Evolutionary conservation across 23 tunicate species (phyloP).

Genomic region (Halocynthia aurantium): DNA sequence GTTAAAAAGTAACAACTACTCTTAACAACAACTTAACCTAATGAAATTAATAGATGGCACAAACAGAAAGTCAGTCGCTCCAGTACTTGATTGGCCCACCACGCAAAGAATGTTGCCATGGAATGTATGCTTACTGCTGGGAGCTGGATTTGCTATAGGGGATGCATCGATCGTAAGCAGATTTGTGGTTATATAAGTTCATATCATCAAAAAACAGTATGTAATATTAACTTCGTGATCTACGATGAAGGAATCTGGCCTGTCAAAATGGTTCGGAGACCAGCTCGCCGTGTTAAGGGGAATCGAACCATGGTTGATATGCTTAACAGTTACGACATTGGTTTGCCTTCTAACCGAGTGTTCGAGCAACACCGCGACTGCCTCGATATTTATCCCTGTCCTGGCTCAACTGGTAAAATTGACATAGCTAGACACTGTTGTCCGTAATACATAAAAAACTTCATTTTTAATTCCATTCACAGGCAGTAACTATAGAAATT

Average conservation of each 20-base stretch:
- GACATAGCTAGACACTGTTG: background rate
- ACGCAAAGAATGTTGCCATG: constrained; percentile 20
- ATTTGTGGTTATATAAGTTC: too few relatives aligned
- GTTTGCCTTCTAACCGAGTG: constrained; percentile 46
- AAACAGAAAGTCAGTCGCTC: background rate
- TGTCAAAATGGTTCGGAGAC: constrained; percentile 51
- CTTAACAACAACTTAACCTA: too few relatives aligned
- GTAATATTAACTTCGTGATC: background rate
- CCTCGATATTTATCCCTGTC: constrained; percentile 48
- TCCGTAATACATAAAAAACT: background rate
- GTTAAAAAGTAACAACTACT: too few relatives aligned
- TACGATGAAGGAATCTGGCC: constrained; percentile 33
- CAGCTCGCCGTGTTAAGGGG: constrained; percentile 36
- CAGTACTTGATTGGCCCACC: constrained; percentile 13
- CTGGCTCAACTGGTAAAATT: constrained; percentile 40
- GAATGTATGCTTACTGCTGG: constrained; percentile 9
- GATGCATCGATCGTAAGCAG: constrained; percentile 4
- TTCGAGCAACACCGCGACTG: constrained; percentile 55
- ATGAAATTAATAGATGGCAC: too few relatives aligned
- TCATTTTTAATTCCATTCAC: background rate
- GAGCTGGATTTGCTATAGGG: constrained; percentile 20
- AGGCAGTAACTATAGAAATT: constrained; percentile 59
- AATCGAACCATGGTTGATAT: constrained; percentile 41
- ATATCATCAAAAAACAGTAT: too few relatives aligned
- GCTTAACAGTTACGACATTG: constrained; percentile 36